Evolutionary conservation across 2,888 invertebrate species (phyloP), one percentile per base, ranked within the genome.

Genomic region (Nebria brevicollis): DNA sequence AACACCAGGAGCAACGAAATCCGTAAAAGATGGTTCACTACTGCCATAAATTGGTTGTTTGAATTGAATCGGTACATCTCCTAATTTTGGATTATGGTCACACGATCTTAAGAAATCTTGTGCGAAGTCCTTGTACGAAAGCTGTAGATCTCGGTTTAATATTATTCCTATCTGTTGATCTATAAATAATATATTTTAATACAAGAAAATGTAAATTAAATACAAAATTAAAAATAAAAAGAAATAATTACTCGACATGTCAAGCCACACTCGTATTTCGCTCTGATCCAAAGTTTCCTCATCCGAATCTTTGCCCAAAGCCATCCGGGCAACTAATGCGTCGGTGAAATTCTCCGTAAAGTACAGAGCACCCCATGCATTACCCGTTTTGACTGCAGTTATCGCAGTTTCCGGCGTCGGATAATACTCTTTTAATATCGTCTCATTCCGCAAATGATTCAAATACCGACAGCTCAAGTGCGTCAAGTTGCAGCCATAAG

Each of bases 1-100:
- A 83, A 98, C 97, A 84, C 98, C 98, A 70, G 98, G 98, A 13
- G 98, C 98, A 82, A 98, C 98, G 89, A 98, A 98, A 89, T 98
- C 97, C 0, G 97, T 97, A 87, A 98, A 98, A 13, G 96, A 97
- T 2, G 98, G 97, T 87, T 96, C 94, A 88, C 93, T 95, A 82
- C 94, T 94, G 77, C 97, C 97, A 88, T 97, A 97, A 87, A 97
- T 95, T 68, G 97, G 97, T 83, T 95, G 93, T 87, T 94, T 94
- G 90, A 97, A 96, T 89, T 96, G 95, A 85, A 96, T 96, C 13
- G 96, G 96, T 84, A 96, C 94, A 89, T 96, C 96, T 15, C 97
- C 97, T 54, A 97, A 90, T 86, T 95, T 95, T 1, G 96, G 94
- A 90, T 97, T 97, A 87, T 95, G 93, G 1, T 94, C 91, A 87